These are phyloP conservation scores for Yponomeuta sedellus DNA, from an alignment of 2,888 invertebrate genomes.

Conservation along the genomic window DNA sequence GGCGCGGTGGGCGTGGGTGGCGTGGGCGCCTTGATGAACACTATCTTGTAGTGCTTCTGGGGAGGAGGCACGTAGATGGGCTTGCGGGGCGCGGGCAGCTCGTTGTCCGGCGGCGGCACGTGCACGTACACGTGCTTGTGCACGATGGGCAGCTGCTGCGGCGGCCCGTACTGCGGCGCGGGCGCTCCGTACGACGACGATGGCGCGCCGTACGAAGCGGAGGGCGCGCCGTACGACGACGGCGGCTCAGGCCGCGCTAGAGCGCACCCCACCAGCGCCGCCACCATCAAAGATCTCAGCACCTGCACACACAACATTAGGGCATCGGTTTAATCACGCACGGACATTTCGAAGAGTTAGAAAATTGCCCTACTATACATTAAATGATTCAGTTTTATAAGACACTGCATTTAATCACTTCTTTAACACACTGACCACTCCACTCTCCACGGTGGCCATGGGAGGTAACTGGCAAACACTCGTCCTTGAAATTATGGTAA, in stretches of 20 bases:
- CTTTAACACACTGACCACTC: slow-evolving; percentile 21
- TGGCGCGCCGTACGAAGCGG: slow-evolving; percentile 57
- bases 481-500: background rate
- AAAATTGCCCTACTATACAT: background rate
- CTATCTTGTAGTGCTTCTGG: slow-evolving; percentile 90
- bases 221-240: slow-evolving; percentile 76
- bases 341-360: background rate
- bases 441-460: background rate
- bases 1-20: slow-evolving; percentile 79
- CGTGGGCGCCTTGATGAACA: slow-evolving; percentile 86
- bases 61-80: slow-evolving; percentile 74
- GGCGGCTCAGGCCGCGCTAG: slow-evolving; percentile 76
- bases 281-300: slow-evolving; percentile 60
- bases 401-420: slow-evolving; percentile 18
- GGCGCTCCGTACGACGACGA: slow-evolving; percentile 71
- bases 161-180: slow-evolving; percentile 81
- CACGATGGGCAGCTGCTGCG: slow-evolving; percentile 84
- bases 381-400: background rate
- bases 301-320: slow-evolving; percentile 47
- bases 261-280: slow-evolving; percentile 59
- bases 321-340: slow-evolving; percentile 8
- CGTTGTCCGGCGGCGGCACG: slow-evolving; percentile 91
- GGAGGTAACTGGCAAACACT: background rate
- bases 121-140: slow-evolving; percentile 95
- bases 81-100: slow-evolving; percentile 80